phyloP scores from a whole-genome alignment of 2,797 vertebrate genomes.

The Platalea minor region DNA sequence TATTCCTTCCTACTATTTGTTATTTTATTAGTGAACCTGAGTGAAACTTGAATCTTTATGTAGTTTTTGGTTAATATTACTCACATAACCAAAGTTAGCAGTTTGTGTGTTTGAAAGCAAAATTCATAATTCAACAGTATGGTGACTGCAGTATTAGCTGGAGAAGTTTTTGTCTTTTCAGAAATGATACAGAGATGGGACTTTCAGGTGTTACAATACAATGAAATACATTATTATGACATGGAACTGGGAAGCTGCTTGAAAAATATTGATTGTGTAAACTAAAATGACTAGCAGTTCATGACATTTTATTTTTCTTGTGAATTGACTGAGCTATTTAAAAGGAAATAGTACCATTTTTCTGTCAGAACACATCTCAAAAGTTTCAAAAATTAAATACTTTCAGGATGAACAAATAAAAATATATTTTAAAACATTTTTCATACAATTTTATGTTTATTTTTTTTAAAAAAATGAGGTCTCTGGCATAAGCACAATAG shows the following conservation, averaged over 20 bases:
- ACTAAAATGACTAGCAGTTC: background rate
- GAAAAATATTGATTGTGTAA: background rate
- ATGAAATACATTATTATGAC: background rate
- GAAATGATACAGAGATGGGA: background rate
- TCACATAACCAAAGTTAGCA: background rate
- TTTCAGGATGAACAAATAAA: background rate
- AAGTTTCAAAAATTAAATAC: background rate
- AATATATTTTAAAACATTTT: background rate
- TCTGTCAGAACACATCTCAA: background rate
- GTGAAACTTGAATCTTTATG: background rate
- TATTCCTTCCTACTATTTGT: background rate
- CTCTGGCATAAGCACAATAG: background rate
- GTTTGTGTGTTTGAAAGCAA: background rate
- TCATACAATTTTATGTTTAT: background rate
- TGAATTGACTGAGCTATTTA: background rate
- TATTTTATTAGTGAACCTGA: background rate
- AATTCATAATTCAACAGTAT: background rate
- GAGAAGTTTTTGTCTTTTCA: background rate
- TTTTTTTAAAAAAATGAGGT: fast-evolving
- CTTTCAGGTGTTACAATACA: background rate
- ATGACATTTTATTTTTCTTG: background rate
- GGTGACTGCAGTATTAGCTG: background rate
- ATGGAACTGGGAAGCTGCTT: background rate
- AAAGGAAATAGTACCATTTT: background rate
- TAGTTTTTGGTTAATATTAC: background rate